Evolutionary conservation across 2,797 vertebrate genomes (phyloP).

Genomic region (Takifugu rubripes): DNA sequence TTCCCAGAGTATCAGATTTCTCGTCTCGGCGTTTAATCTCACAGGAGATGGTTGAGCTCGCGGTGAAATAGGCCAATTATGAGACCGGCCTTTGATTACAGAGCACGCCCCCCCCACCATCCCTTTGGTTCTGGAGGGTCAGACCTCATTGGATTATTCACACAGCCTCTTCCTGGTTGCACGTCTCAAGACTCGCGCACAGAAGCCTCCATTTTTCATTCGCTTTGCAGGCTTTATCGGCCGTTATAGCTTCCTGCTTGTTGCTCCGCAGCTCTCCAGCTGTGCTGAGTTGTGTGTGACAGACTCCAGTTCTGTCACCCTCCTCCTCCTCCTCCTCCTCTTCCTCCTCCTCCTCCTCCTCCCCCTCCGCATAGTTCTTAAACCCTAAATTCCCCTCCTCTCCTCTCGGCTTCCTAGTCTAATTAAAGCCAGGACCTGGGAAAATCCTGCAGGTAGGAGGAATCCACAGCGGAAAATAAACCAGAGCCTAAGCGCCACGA

Average conservation of each 20-base stretch:
- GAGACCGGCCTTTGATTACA: conserved; percentile 81
- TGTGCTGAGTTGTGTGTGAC: conserved; percentile 76
- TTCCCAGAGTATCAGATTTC: conserved; percentile 77
- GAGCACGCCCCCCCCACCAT: conserved; percentile 65
- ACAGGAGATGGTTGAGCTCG: conserved; percentile 71
- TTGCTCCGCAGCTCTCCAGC: conserved; percentile 51
- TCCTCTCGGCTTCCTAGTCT: conserved; percentile 58
- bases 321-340: conserved; percentile 25
- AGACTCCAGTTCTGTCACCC: conserved; percentile 67
- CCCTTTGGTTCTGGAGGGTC: conserved; percentile 65
- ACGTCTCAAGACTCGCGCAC: too few relatives aligned
- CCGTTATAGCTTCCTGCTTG: conserved; percentile 21
- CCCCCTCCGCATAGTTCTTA: conserved; percentile 1
- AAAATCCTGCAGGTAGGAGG: conserved; percentile 76
- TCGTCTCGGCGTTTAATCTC: conserved; percentile 65
- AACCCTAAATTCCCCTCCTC: conserved; percentile 19
- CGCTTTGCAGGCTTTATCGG: conserved; percentile 3
- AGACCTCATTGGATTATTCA: conserved; percentile 54
- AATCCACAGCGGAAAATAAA: conserved; percentile 75
- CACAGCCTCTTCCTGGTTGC: conserved; percentile 31
- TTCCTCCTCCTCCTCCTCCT: conserved; percentile 3
- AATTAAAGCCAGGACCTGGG: conserved; percentile 80
- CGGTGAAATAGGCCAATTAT: conserved; percentile 79
- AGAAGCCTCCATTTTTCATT: background rate
- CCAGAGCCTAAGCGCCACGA: conserved; percentile 69